Evolutionary conservation across 2,113 vertebrate genomes (phyloP), one percentile per base, ranked within the genome.

Genomic region (Solea solea): DNA sequence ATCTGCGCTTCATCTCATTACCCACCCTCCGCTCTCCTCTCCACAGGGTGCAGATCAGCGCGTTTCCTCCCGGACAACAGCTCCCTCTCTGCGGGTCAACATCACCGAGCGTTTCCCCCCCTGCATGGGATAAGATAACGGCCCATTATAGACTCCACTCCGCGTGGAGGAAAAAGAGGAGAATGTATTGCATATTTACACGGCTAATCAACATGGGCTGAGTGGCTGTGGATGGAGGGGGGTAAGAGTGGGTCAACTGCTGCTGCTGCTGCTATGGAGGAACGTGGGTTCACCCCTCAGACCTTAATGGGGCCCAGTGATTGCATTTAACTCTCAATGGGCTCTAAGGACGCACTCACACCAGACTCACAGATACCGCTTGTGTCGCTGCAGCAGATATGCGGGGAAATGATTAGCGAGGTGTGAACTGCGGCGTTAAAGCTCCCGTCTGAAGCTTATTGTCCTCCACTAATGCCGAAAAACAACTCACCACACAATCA

Each of bases 21-120:
- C 49, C 58, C 27, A 8, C 0, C 51, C 53, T 67, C 15, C 42
- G 57, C 70, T 73, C 72, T 9, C 67, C 40, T 87, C 93, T 92
- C 94, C 86, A 75, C 90, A 83, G 94, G 93, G 93, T 92, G 91
- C 90, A 93, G 93, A 94, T 95, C 93, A 95, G 91, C 85, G 87
- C 93, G 91, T 95, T 93, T 93, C 90, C 93, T 73, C 81, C 80
- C 85, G 84, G 21, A 91, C 93, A 92, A 86, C 89, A 63, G 79
- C 85, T 83, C 81, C 79, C 72, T 90, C 93, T 91, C 90, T 76
- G 88, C 90, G 92, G 93, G 92, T 90, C 67, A 64, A 78, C 85
- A 67, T 74, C 69, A 70, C 76, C 80, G 78, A 83, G 72, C 91
- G 86, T 79, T 78, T 82, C 71, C 82, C 48, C 58, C 74, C 70